Evolutionary conservation across 2,888 invertebrate genomes (phyloP).

Genomic region (Lithodes maja): DNA sequence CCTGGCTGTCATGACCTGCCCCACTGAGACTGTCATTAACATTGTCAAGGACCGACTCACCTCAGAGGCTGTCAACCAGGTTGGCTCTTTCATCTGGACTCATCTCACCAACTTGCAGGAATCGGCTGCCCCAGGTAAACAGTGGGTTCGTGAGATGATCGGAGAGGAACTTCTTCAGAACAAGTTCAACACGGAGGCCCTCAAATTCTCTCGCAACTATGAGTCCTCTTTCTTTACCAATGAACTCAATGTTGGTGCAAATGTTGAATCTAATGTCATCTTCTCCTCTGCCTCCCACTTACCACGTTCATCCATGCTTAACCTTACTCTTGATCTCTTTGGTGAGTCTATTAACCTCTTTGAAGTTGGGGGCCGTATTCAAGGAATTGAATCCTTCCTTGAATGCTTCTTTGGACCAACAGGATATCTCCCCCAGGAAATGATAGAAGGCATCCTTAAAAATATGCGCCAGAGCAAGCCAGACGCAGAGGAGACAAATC

Average conservation of each 20-base stretch:
- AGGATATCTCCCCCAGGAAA: slow-evolving; percentile 79
- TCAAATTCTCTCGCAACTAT: slow-evolving; percentile 93
- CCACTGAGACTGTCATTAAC: slow-evolving; percentile 84
- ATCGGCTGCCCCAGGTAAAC: slow-evolving; percentile 83
- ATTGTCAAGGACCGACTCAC: slow-evolving; percentile 83
- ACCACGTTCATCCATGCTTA: slow-evolving; percentile 85
- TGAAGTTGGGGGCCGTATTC: slow-evolving; percentile 85
- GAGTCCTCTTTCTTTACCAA: slow-evolving; percentile 92
- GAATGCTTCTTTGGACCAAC: slow-evolving; percentile 89
- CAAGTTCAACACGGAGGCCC: slow-evolving; percentile 88
- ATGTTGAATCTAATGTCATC: slow-evolving; percentile 87
- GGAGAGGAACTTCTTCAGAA: slow-evolving; percentile 85
- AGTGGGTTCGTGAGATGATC: slow-evolving; percentile 89
- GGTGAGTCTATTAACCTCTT: slow-evolving; percentile 92
- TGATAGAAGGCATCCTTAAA: slow-evolving; percentile 73
- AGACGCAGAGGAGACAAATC: slow-evolving; percentile 71
- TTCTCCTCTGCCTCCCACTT: slow-evolving; percentile 91
- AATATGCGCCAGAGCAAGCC: slow-evolving; percentile 71
- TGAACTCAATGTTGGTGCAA: slow-evolving; percentile 88
- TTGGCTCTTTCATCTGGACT: slow-evolving; percentile 96
- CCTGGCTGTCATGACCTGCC: slow-evolving; percentile 92
- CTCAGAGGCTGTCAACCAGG: slow-evolving; percentile 89
- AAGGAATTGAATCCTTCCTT: slow-evolving; percentile 91
- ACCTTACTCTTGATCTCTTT: slow-evolving; percentile 89
- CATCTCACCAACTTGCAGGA: slow-evolving; percentile 91